Percentiles rank a stretch among this genome's conserved stretches.
phyloP scores from a whole-genome alignment of 2,888 invertebrate genomes.

The Ennomos fuscantarius region DNA sequence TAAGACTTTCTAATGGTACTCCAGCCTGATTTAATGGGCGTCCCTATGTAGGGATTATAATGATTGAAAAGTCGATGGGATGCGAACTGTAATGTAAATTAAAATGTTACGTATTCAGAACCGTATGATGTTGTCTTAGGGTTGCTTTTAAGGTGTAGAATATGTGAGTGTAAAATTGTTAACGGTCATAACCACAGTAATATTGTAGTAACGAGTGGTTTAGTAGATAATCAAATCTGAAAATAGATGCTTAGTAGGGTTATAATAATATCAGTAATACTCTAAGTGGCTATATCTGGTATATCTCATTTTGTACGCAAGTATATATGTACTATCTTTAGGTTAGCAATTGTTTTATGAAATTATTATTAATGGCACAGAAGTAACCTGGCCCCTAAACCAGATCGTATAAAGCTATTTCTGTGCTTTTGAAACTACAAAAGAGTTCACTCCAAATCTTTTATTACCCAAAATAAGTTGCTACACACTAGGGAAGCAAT shows the following conservation, averaged over 20 bases:
- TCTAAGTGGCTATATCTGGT: too few relatives aligned
- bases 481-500: conserved; percentile 53
- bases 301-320: too few relatives aligned
- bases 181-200: conserved; percentile 18
- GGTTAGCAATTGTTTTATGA: background rate
- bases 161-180: conserved; percentile 17
- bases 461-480: conserved; percentile 52
- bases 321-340: too few relatives aligned
- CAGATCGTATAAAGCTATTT: too few relatives aligned
- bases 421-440: conserved; percentile 47
- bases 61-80: conserved; percentile 40
- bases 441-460: conserved; percentile 62
- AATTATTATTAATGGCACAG: background rate
- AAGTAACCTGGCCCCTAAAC: conserved; percentile 2
- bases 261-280: background rate
- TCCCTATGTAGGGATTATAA: conserved; percentile 54
- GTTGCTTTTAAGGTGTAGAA: conserved; percentile 3
- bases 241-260: conserved; percentile 32
- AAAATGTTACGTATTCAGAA: conserved; percentile 4
- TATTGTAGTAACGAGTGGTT: conserved; percentile 31
- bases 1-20: conserved; percentile 68
- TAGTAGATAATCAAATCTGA: conserved; percentile 39
- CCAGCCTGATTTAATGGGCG: conserved; percentile 63
- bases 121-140: conserved; percentile 9
- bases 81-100: conserved; percentile 1